These are phyloP conservation scores for Artibeus jamaicensis DNA, from an alignment of 2,797 vertebrate species.

Conservation along the genomic window DNA sequence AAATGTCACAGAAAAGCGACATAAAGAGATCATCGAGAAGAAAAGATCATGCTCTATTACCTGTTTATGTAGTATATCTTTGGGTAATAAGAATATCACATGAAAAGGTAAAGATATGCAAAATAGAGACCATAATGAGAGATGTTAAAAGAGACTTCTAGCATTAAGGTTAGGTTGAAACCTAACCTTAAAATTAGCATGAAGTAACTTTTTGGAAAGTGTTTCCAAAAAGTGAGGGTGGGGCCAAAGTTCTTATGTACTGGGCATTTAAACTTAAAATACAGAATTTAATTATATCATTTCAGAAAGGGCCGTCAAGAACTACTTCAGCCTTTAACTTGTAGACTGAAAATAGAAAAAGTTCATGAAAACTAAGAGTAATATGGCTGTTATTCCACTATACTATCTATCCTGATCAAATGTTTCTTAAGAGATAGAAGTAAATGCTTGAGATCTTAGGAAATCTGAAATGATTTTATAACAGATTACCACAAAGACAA, in stretches of 20 bases:
- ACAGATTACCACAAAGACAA: neutral
- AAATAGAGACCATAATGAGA: neutral
- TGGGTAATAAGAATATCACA: neutral
- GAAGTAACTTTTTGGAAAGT: neutral
- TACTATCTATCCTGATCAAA: neutral
- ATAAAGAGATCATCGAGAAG: neutral
- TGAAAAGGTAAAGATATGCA: neutral
- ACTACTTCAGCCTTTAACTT: neutral
- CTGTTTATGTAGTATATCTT: neutral
- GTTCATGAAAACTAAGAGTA: neutral
- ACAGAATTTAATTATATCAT: neutral
- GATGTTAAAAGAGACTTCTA: neutral
- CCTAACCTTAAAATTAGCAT: neutral
- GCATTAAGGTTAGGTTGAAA: constrained; percentile 1
- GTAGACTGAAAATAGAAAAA: neutral
- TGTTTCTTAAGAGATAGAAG: neutral
- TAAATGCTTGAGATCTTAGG: neutral
- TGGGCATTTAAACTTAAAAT: neutral
- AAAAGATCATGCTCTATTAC: neutral
- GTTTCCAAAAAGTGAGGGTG: neutral
- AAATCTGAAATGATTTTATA: neutral
- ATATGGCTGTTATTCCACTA: neutral
- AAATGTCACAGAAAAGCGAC: neutral
- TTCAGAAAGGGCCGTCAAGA: neutral
- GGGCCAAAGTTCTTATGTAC: neutral